Base-by-base conservation (phyloP, 2,113 vertebrate species). In the Pterocles orientalis region DNA sequence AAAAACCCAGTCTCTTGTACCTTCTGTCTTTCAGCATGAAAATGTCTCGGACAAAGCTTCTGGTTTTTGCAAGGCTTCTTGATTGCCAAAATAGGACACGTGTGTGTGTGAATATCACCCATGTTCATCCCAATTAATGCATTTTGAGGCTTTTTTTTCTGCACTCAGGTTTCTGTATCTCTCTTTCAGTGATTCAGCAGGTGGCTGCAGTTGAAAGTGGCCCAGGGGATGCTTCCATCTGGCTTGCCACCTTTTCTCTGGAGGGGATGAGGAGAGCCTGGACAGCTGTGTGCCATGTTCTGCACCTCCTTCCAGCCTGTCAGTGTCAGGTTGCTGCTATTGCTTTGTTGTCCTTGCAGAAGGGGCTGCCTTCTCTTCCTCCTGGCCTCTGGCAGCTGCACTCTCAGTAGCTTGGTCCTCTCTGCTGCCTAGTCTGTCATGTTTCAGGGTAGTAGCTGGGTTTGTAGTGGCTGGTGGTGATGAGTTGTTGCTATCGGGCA, bases 351-450 rank as follows among this genome's bases (percentile, higher is more conserved):
- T 75, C 41, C 62, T 84, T 75, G 57, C 25, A 11, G 23, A 75
- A 54, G 24, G 51, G 31, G 25, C 25, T 82, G 2, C 26, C 26
- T 56, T 24, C 19, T 36, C 53, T 48, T 72, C 39, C 12, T 84
- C 2, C n/a, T 60, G 43, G 61, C 29, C 29, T 51, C 48, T 64
- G 36, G 33, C 34, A 29, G 54, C 45, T 61, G 17, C 20, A 26
- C 10, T 24, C 16, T 68, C 11, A 6, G 25, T 64, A 47, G 72
- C 34, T 86, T 50, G 16, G 11, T 61, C 41, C 45, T 61, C 47
- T 75, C 7, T 20, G 13, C 20, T 20, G 45, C 18, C 0, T 11
- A 12, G 9, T 4, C 0, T 14, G 29, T 39, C 15, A n/a, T 71
- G 28, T 71, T 68, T 25, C 23, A 48, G 18, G 48, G 18, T 48